A percentile compares a stretch with the other conserved stretches of the same genome.
Conservation (phyloP, 2,113 vertebrate species). For the Bos taurus region ARS-UCD2.0 NC_037338.1:15695501-15696000, state of each 20-base stretch:
- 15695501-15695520: not conserved
- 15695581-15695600: not conserved
- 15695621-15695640: not conserved
- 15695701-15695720: not conserved
- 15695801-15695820: too few species aligned
- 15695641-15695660: not conserved
- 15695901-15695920: too few species aligned
- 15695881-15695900: too few species aligned
- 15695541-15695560: not conserved
- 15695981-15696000: too few species aligned
- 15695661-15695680: not conserved
- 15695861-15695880: too few species aligned
- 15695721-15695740: not conserved
- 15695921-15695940: too few species aligned
- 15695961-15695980: too few species aligned
- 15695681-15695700: not conserved
- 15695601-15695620: not conserved
- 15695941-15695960: too few species aligned
- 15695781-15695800: too few species aligned
- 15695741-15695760: not conserved
- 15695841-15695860: too few species aligned
- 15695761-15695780: not conserved
- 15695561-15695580: not conserved
- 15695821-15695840: too few species aligned
- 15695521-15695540: not conserved